Evolutionary conservation across 2,113 vertebrate genomes (phyloP), one percentile per base, ranked within the genome.

Genomic region (Leucoraja erinaceus): DNA sequence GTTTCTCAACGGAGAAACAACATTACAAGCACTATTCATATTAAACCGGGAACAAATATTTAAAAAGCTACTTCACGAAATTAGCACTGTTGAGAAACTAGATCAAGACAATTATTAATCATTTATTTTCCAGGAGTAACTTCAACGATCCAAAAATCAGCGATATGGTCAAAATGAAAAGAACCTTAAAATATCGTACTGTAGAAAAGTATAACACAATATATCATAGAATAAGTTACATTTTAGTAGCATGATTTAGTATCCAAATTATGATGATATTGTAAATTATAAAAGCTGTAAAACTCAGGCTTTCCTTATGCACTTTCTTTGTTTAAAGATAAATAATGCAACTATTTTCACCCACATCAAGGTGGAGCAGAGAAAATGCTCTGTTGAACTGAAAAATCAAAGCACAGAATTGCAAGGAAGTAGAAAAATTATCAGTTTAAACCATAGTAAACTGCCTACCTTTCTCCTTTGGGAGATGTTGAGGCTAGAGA

Each of bases 401-500:
- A 31, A 54, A 83, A 22, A 83, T 25, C 54, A 16, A 88, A 28
- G 83, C n/a, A 31, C 59, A 88, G 28, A 88, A 63, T 63, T 66
- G n/a, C 56, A 88, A 88, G 59, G 5, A 86, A 86, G 16, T 16
- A 5, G n/a, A 54, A 54, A 16, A 84, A 63, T 91, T 70, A 54
- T 33, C 20, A 47, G 33, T 72, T 72, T 54, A 72, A 70, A 74
- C 47, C 1, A 38, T 54, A 72, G 90, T 18, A 91, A 93, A 90
- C 92, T 84, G 94, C 97, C 95, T 96, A 99, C 99, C 98, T 99
- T 99, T 96, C 99, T 98, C 96, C 98, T 98, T 95, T 99, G 99
- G 94, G 98, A 98, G 95, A 99, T 97, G 78, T 96, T 98, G 95
- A 99, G 97, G 95, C 97, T 98, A 97, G 97, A 97, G 96, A 99